Base-by-base conservation (phyloP, 1,140 invertebrate species). In the Lasaia peninsularis region DNA sequence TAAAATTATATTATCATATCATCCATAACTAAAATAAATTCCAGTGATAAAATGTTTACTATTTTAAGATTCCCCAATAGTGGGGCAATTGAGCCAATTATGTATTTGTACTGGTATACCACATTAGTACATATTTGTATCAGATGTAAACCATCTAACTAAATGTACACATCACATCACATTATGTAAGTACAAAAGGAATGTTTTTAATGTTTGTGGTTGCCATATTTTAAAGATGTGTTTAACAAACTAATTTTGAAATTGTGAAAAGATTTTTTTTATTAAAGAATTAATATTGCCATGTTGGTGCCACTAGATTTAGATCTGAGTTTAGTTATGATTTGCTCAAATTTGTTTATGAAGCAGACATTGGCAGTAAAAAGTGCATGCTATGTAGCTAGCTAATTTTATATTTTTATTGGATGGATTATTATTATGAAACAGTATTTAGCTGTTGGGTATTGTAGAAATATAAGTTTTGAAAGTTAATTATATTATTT, bases 251-350 rank as follows among this genome's bases (percentile, higher is more conserved):
- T 14, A 2, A 44, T 9, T 44, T 9, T 40, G 16, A 20, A 44
- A 44, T 44, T 20, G 7, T 21, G 10, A 56, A 40, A 31, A 18
- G 10, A 9, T 49, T 12, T 44, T 44, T 44, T 44, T 2, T 20
- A 44, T 44, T 44, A 18, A 28, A 28, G 24, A 28, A 28, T 63
- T 65, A 59, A 52, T 60, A 56, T 60, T 62, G 75, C 75, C 73
- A 78, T 78, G 34, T 53, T 49, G 75, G 75, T 78, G 75, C 73
- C 75, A 78, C 62, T 44, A 66, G 64, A 54, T 57, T 56, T 63
- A 78, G 72, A 75, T 75, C 71, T 75, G 70, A 69, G 11, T 11
- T 44, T 44, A 10, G 40, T 20, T 44, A 20, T 44, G 18, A 44
- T 44, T 20, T 44, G 40, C 40, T 44, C 40, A 44, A 40, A 44